Percentiles rank a stretch among this genome's conserved stretches.
phyloP scores from a whole-genome alignment of 2,113 vertebrate species.

The Pleuronectes platessa region DNA sequence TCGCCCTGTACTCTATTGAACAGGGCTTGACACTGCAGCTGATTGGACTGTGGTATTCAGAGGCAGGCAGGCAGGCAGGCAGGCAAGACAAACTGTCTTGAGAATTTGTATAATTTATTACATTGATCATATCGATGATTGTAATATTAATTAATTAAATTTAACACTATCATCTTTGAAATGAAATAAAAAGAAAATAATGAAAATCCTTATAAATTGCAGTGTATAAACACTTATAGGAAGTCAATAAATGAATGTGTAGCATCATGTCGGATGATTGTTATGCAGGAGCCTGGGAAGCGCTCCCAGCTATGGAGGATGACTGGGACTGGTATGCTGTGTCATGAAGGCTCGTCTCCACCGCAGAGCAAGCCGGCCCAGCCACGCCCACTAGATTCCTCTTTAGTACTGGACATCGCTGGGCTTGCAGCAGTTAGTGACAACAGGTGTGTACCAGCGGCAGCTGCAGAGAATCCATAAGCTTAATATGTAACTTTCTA shows the following conservation, averaged over 20 bases:
- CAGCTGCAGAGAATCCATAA: not conserved
- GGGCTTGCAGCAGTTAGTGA: slow-evolving; percentile 95
- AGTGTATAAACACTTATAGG: not conserved
- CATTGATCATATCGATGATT: no score
- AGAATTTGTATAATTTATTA: no score
- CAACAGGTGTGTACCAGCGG: slow-evolving; percentile 85
- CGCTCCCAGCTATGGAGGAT: slow-evolving; percentile 98
- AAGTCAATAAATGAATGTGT: not conserved
- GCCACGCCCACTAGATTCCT: slow-evolving; percentile 85
- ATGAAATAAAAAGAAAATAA: no score
- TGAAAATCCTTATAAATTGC: not conserved
- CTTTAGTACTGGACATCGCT: slow-evolving; percentile 93
- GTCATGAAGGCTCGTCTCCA: slow-evolving; percentile 96
- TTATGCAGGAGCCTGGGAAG: slow-evolving; percentile 94
- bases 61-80: no score
- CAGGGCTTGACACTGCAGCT: no score
- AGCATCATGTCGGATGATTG: not conserved
- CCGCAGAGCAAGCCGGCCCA: slow-evolving; percentile 90
- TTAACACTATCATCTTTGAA: no score
- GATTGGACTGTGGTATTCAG: no score
- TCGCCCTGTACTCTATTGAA: no score
- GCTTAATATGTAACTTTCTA: not conserved
- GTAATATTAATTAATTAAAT: no score
- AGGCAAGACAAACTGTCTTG: no score
- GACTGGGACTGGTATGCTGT: slow-evolving; percentile 89